phyloP scores from a whole-genome alignment of 2,888 invertebrate genomes.

The Ochlodes sylvanus region DNA sequence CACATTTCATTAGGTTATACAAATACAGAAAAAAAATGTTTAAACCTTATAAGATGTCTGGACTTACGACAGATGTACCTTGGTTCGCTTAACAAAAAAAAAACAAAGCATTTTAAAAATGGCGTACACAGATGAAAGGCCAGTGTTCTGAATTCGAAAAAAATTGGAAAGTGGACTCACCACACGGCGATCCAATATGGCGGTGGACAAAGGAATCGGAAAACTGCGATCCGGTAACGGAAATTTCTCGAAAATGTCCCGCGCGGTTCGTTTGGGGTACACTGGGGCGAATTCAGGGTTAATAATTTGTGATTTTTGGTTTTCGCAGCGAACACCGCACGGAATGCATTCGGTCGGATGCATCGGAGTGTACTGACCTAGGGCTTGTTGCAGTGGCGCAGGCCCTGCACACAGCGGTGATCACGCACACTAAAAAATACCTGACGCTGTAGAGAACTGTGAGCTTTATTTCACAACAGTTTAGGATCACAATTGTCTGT shows the following conservation, averaged over 20 bases:
- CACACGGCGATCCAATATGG: conserved; percentile 60
- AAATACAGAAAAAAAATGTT: not conserved
- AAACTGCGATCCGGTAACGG: conserved; percentile 19
- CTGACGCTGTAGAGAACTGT: not conserved
- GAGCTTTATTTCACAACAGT: conserved; percentile 37
- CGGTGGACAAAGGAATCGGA: conserved; percentile 56
- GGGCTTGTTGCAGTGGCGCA: conserved; percentile 58
- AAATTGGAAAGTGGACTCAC: conserved; percentile 67
- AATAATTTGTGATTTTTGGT: conserved; percentile 47
- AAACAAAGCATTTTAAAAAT: conserved; percentile 51
- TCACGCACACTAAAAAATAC: conserved; percentile 41
- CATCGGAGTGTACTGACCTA: conserved; percentile 61
- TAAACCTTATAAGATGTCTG: conserved; percentile 8
- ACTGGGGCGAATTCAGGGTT: conserved; percentile 20
- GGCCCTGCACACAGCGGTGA: conserved; percentile 50
- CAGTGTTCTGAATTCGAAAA: conserved; percentile 49
- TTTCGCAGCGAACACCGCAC: conserved; percentile 42
- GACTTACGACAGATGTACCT: conserved; percentile 40
- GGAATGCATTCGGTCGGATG: conserved; percentile 55
- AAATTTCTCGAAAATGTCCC: conserved; percentile 7
- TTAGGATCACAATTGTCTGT: conserved; percentile 28
- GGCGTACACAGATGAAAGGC: conserved; percentile 42
- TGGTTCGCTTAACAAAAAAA: conserved; percentile 29
- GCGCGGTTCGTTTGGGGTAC: not conserved
- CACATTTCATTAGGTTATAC: not conserved